phyloP scores from a whole-genome alignment of 2,888 invertebrate species.

The Andrena flavipes region DNA sequence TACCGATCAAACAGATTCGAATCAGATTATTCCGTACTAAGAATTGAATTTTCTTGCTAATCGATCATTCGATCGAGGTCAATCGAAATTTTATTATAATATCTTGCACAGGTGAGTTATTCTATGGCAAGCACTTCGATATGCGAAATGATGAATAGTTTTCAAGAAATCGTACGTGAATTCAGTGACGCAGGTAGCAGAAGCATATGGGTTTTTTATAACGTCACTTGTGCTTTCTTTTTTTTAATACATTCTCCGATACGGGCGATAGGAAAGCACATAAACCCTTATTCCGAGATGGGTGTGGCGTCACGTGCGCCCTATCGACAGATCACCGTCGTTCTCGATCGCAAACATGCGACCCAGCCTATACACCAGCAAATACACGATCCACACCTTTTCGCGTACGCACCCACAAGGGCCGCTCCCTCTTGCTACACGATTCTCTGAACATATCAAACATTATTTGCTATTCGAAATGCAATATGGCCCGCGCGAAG shows the following conservation, averaged over 20 bases:
- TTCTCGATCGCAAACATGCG: slow-evolving; percentile 63
- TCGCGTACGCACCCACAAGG: slow-evolving; percentile 32
- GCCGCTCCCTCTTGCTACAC: slow-evolving; percentile 52
- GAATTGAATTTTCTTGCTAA: background rate
- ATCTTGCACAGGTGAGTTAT: background rate
- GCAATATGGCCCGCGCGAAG: background rate
- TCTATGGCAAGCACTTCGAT: background rate
- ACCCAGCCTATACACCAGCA: slow-evolving; percentile 14
- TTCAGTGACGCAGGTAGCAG: background rate
- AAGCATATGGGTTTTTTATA: background rate
- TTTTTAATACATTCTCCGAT: background rate
- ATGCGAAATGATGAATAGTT: background rate
- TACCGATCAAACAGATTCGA: too few species aligned
- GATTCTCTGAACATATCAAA: slow-evolving; percentile 13
- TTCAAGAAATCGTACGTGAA: background rate
- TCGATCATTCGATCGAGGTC: background rate
- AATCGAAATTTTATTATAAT: background rate
- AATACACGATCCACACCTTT: slow-evolving; percentile 41
- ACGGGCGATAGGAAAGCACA: slow-evolving; percentile 27
- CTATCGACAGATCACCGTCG: slow-evolving; percentile 57
- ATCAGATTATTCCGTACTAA: too few species aligned
- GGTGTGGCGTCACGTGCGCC: slow-evolving; percentile 63
- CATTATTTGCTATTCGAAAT: slow-evolving; percentile 12
- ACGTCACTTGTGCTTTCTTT: background rate
- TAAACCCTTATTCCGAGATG: slow-evolving; percentile 41